These are phyloP conservation scores for Ctenopoma kingsleyae DNA, from an alignment of 2,797 vertebrate species.

Conservation along the genomic window DNA sequence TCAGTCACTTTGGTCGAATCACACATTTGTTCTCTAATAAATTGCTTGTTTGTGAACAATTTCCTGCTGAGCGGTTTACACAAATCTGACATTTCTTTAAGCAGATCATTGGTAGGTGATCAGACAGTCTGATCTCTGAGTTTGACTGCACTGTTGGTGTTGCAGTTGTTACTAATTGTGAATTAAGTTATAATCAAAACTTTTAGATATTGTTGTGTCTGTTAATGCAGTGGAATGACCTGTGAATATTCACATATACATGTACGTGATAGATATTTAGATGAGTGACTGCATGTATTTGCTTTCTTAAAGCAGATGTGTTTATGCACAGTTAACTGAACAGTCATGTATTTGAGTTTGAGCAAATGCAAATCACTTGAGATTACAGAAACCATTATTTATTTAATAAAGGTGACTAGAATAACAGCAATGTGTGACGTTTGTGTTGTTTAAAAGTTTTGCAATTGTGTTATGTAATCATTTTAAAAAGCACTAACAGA, in stretches of 20 bases:
- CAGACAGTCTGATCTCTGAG: neutral
- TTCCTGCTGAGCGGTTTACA: conserved; percentile 28
- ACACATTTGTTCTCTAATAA: neutral
- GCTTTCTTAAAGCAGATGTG: conserved; percentile 51
- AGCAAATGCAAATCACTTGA: conserved; percentile 37
- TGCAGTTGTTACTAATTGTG: conserved; percentile 16
- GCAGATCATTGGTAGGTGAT: conserved; percentile 19
- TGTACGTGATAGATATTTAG: conserved; percentile 53
- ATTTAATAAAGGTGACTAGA: conserved; percentile 29
- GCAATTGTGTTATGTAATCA: conserved; percentile 50
- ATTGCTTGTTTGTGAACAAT: conserved; percentile 29
- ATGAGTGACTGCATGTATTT: conserved; percentile 73
- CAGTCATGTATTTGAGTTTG: conserved; percentile 19
- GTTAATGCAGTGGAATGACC: conserved; percentile 38
- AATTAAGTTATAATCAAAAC: conserved; percentile 4
- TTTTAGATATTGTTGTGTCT: conserved; percentile 33
- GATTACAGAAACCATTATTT: conserved; percentile 47
- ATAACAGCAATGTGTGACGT: conserved; percentile 32
- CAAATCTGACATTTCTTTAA: conserved; percentile 5
- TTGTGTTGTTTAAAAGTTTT: conserved; percentile 42
- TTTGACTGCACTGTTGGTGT: conserved; percentile 12
- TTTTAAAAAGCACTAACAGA: conserved; percentile 50
- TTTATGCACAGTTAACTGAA: conserved; percentile 34
- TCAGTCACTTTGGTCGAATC: conserved; percentile 3
- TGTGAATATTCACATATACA: conserved; percentile 9